Evolutionary conservation across 2,888 invertebrate genomes (phyloP).

Genomic region (Serrognathus titanus): DNA sequence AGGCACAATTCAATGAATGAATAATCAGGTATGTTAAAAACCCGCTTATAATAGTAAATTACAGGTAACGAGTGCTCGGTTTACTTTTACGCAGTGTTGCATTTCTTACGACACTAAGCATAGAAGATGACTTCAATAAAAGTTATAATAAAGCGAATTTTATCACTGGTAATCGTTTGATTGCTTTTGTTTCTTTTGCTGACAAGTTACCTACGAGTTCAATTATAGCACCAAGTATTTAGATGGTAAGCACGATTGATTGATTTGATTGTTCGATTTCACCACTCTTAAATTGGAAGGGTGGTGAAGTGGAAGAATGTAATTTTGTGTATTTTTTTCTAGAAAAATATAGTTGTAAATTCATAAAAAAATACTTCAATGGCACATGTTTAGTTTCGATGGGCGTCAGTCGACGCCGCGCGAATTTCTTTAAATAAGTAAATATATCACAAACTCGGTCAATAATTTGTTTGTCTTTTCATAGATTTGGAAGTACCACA

Average conservation of each 20-base stretch:
- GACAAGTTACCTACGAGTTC: too few relatives aligned
- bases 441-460: slow-evolving; percentile 16
- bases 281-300: too few relatives aligned
- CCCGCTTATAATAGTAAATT: slow-evolving; percentile 33
- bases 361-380: slow-evolving; percentile 30
- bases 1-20: slow-evolving; percentile 37
- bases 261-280: too few relatives aligned
- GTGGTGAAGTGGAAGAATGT: too few relatives aligned
- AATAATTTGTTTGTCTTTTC: slow-evolving; percentile 18
- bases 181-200: slow-evolving; percentile 2
- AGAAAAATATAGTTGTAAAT: slow-evolving; percentile 18
- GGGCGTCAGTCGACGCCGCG: slow-evolving; percentile 5
- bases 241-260: too few relatives aligned
- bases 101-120: too few relatives aligned
- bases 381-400: slow-evolving; percentile 35
- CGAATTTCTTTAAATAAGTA: slow-evolving; percentile 2
- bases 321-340: slow-evolving; percentile 7
- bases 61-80: slow-evolving; percentile 35
- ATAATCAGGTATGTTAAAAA: slow-evolving; percentile 33
- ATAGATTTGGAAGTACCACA: slow-evolving; percentile 11
- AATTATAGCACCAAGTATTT: too few relatives aligned
- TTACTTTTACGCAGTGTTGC: slow-evolving; percentile 5
- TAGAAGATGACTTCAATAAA: too few relatives aligned
- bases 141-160: too few relatives aligned
- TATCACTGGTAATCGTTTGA: background rate